phyloP scores from a whole-genome alignment of 2,113 vertebrate genomes.

The Parus major region DNA sequence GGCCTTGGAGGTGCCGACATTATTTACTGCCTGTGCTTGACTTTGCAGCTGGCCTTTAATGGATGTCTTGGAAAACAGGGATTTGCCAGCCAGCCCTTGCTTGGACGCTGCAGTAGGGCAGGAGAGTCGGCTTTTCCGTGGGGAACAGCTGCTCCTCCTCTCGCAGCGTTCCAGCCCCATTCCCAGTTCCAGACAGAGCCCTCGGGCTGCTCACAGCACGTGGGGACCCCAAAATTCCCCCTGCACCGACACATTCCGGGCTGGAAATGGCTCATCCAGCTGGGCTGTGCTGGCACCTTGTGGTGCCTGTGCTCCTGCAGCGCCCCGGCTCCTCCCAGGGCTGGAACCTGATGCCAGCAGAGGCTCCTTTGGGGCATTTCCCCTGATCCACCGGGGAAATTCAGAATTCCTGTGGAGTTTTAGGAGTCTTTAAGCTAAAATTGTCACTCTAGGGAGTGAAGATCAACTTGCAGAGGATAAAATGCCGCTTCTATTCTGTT shows the following conservation, averaged over 20 bases:
- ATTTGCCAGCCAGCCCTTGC: not conserved
- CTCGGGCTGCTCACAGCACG: not conserved
- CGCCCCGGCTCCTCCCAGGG: fast-evolving
- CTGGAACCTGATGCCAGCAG: not conserved
- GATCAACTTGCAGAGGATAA: not conserved
- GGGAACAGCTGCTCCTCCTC: not conserved
- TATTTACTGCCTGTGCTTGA: not conserved
- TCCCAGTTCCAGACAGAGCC: not conserved
- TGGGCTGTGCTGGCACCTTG: not conserved
- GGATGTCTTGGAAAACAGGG: not conserved
- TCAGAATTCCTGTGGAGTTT: not conserved
- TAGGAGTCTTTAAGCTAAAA: not conserved
- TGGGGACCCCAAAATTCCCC: no score
- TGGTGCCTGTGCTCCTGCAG: not conserved
- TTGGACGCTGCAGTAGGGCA: fast-evolving
- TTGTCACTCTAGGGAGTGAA: not conserved
- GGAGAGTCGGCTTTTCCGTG: not conserved
- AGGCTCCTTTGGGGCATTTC: not conserved
- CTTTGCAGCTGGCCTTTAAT: not conserved
- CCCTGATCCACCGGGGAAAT: not conserved
- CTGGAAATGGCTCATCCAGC: not conserved
- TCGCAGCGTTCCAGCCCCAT: not conserved
- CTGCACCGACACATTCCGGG: fast-evolving
- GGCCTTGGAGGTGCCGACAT: fast-evolving
- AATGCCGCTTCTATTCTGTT: not conserved